Evolutionary conservation across 1,140 invertebrate species (phyloP), one percentile per base, ranked within the genome.

Genomic region (Drosophila obscura): DNA sequence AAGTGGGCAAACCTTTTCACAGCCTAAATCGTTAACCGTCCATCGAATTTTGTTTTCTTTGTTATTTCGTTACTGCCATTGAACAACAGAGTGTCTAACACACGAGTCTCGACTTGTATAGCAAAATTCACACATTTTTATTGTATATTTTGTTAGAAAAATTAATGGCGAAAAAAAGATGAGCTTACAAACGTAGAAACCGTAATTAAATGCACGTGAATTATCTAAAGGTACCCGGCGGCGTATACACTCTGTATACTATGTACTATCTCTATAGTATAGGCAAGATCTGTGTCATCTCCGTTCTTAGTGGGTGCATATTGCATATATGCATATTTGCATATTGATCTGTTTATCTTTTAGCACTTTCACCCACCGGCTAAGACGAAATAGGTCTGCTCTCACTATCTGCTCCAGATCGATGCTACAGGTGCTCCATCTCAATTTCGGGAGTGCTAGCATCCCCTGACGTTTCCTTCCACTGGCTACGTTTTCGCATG

Each of bases 201-300:
- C 44, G 46, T 85, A 78, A 78, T 75, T 85, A 85, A 85, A 85
- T 85, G 82, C 82, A 85, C 57, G 74, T 75, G 81, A 53, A 16
- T 45, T 45, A 28, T 59, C 24, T 35, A 67, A 52, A 48, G 57
- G 46, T 61, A 66, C 28, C 48, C 61, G 44, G 24, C 39, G 41
- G 24, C 39, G 41, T 60, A 65, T 76, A 67, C 35, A 28, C 31
- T 50, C 9, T 66, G 64, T 67, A 66, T 66, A 7, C 11, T 43
- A 48, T 11, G 11, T 48, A 22, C 13, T 24, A 55, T 24, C 43
- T 28, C 46, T 22, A 61, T 24, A 53, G 43, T 52, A 57, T 49
- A 35, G 24, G 61, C 59, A 31, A 56, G 41, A 57, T 49, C 46
- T 41, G 28, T 28, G 43, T 24, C 31, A 31, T 31, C 31, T 31